Percentiles rank a stretch among this genome's conserved stretches.
phyloP scores from a whole-genome alignment of 1,140 invertebrate genomes.

The Drosophila sturtevanti region DNA sequence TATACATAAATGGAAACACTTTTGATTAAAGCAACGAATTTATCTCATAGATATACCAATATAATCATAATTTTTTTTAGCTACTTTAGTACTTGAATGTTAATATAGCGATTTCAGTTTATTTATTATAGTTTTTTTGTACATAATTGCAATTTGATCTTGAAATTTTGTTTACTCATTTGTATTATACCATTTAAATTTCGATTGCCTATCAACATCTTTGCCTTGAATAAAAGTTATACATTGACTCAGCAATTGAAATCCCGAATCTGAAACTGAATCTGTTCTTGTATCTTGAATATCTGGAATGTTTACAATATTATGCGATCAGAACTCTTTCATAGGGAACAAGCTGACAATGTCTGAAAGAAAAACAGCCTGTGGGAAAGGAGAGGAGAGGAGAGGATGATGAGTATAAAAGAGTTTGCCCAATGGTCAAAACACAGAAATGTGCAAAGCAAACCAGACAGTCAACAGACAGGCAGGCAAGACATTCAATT shows the following conservation, averaged over 20 bases:
- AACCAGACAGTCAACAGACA: conserved; percentile 22
- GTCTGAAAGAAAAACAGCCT: conserved; percentile 3
- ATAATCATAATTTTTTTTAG: too few species aligned
- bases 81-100: too few species aligned
- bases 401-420: too few species aligned
- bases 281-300: not conserved
- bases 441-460: conserved; percentile 17
- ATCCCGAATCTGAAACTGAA: conserved; percentile 1
- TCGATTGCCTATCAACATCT: not conserved
- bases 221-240: not conserved
- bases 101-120: too few species aligned
- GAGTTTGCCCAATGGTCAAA: conserved; percentile 20
- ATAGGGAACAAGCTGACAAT: conserved; percentile 17
- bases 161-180: not conserved
- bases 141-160: not conserved
- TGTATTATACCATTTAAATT: too few species aligned
- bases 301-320: not conserved
- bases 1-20: too few species aligned
- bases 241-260: conserved; percentile 1
- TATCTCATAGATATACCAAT: too few species aligned
- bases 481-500: conserved; percentile 57
- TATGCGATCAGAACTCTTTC: conserved; percentile 44
- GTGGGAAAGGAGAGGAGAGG: conserved; percentile 7
- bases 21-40: too few species aligned
- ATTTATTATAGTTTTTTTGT: too few species aligned